Percentiles rank a stretch among this genome's conserved stretches.
phyloP scores from a whole-genome alignment of 2,113 vertebrate genomes.

The Mesoclemmys tuberculata region DNA sequence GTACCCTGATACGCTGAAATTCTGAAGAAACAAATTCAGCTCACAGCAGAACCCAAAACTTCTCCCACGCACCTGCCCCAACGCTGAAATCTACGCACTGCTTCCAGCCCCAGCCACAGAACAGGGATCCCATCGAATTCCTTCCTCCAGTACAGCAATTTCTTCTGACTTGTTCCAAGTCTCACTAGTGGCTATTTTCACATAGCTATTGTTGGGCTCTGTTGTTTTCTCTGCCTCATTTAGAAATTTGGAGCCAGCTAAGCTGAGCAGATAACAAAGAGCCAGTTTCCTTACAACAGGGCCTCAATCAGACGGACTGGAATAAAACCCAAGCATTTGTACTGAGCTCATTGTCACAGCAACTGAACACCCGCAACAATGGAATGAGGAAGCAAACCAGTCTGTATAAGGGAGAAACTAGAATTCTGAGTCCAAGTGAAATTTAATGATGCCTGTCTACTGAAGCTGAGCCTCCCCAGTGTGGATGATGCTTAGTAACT shows the following conservation, averaged over 20 bases:
- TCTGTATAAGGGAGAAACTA: slow-evolving; percentile 21
- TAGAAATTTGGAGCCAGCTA: not conserved
- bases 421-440: not conserved
- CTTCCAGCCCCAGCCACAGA: not conserved
- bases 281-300: not conserved
- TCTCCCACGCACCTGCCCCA: not conserved
- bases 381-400: not conserved
- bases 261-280: not conserved
- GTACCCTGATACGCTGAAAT: not conserved
- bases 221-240: not conserved
- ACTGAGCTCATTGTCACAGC: not conserved
- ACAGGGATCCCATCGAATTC: not conserved
- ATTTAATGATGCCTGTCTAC: not conserved
- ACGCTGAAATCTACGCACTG: not conserved
- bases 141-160: not conserved
- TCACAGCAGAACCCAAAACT: not conserved
- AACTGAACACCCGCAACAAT: accelerated
- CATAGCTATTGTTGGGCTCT: not conserved
- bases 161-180: not conserved
- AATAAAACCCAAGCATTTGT: not conserved
- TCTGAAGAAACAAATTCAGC: not conserved
- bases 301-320: not conserved
- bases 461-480: not conserved
- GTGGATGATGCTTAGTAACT: not conserved
- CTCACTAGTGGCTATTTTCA: not conserved